A percentile compares a stretch with the other conserved stretches of the same genome.
phyloP scores from a whole-genome alignment of 1,140 invertebrate species.

The Tachypleus tridentatus region DNA sequence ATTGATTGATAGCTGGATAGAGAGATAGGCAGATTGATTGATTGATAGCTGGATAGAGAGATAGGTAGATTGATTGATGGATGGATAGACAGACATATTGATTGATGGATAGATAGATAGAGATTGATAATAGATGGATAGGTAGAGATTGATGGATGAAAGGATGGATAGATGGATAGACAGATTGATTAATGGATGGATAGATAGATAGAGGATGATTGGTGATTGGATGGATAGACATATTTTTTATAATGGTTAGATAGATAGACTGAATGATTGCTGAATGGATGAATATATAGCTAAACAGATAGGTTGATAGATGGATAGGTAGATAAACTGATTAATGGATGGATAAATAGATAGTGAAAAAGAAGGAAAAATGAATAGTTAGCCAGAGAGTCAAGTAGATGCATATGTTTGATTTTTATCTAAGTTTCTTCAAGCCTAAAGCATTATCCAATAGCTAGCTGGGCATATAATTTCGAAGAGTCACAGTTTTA shows the following conservation, averaged over 20 bases:
- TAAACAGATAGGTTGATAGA: background rate
- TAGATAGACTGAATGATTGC: background rate
- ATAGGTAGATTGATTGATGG: background rate
- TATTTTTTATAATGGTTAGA: no score
- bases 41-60: background rate
- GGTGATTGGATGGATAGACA: slow-evolving; percentile 2
- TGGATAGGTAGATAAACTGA: background rate
- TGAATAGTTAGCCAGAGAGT: background rate
- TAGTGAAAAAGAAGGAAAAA: slow-evolving; percentile 1
- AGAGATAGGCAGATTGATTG: slow-evolving; percentile 1
- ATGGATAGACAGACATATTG: background rate
- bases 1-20: background rate
- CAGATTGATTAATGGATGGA: background rate
- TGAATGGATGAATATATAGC: background rate
- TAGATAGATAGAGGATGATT: background rate
- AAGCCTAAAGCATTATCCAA: no score
- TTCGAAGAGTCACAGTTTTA: no score
- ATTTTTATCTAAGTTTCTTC: no score
- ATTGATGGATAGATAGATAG: background rate
- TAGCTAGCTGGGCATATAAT: no score
- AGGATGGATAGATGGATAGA: slow-evolving; percentile 1
- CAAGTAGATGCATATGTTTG: no score
- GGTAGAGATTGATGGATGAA: background rate
- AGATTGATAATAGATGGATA: background rate
- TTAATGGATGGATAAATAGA: background rate